Percentiles rank a stretch among this genome's conserved stretches.
phyloP scores from a whole-genome alignment of 1,140 invertebrate genomes.

The Apocrypta bakeri region DNA sequence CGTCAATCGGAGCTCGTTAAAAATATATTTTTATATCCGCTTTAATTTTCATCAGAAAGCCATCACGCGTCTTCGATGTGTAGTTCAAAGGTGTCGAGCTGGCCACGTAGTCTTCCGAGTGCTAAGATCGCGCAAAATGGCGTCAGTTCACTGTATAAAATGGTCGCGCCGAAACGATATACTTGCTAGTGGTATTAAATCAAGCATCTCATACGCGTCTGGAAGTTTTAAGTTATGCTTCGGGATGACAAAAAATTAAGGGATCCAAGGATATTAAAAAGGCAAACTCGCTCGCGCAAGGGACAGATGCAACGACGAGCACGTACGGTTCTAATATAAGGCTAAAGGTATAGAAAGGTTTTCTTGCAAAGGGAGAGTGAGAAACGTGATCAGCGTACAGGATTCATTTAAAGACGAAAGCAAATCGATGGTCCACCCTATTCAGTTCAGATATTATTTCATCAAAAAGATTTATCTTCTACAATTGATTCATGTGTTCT shows the following conservation, averaged over 20 bases:
- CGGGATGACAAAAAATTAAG: not conserved
- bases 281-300: not conserved
- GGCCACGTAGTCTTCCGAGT: not conserved
- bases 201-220: conserved; percentile 24
- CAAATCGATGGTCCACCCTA: too few species aligned
- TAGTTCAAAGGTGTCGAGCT: not conserved
- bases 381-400: conserved; percentile 49
- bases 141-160: not conserved
- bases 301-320: conserved; percentile 27
- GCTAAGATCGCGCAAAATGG: not conserved
- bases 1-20: conserved; percentile 39
- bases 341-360: conserved; percentile 30
- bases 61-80: not conserved
- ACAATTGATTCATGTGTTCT: too few species aligned
- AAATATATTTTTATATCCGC: not conserved
- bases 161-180: conserved; percentile 35
- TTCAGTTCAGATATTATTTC: not conserved
- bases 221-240: conserved; percentile 1
- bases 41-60: conserved; percentile 57
- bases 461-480: not conserved
- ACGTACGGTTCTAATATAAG: too few species aligned
- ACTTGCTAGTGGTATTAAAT: too few species aligned
- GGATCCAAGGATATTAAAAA: not conserved
- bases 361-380: conserved; percentile 7
- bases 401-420: not conserved